phyloP scores from a whole-genome alignment of 2,113 vertebrate species.

The Halichoeres trimaculatus region DNA sequence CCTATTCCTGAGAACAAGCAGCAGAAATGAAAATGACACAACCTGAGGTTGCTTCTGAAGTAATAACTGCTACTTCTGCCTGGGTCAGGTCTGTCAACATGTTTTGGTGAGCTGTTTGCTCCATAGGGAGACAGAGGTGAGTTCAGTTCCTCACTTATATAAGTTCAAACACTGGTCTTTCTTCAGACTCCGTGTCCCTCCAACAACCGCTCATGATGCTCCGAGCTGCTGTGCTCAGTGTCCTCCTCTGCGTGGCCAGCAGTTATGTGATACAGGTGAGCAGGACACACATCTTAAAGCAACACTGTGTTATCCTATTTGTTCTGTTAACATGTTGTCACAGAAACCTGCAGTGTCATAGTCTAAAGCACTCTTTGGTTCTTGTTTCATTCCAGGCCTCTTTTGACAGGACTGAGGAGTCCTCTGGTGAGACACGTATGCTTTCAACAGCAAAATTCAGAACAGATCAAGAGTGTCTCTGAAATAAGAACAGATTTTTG shows the following conservation, averaged over 20 bases:
- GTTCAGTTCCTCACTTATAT: slow-evolving; percentile 18
- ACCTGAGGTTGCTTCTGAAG: background rate
- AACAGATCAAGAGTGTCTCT: background rate
- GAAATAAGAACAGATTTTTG: background rate
- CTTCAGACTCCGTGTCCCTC: too few relatives aligned
- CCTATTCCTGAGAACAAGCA: too few relatives aligned
- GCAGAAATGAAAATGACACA: slow-evolving; percentile 11
- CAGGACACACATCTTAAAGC: background rate
- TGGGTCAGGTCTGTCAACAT: background rate
- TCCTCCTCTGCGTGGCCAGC: slow-evolving; percentile 28
- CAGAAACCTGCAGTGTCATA: background rate
- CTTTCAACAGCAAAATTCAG: background rate
- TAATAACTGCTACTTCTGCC: slow-evolving; percentile 38
- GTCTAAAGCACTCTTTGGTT: background rate
- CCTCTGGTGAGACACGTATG: slow-evolving; percentile 46
- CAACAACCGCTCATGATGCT: slow-evolving; percentile 53
- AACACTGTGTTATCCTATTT: too few relatives aligned
- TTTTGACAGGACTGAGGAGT: slow-evolving; percentile 7
- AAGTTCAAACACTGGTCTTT: background rate
- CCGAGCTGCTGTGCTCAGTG: slow-evolving; percentile 24
- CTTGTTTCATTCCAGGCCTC: slow-evolving; percentile 39
- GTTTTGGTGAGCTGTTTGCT: background rate
- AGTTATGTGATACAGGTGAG: slow-evolving; percentile 41
- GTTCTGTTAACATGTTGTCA: too few relatives aligned
- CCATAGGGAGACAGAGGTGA: slow-evolving; percentile 38